Base-by-base conservation (phyloP, 2,888 invertebrate genomes). In the Gibbula magus region DNA sequence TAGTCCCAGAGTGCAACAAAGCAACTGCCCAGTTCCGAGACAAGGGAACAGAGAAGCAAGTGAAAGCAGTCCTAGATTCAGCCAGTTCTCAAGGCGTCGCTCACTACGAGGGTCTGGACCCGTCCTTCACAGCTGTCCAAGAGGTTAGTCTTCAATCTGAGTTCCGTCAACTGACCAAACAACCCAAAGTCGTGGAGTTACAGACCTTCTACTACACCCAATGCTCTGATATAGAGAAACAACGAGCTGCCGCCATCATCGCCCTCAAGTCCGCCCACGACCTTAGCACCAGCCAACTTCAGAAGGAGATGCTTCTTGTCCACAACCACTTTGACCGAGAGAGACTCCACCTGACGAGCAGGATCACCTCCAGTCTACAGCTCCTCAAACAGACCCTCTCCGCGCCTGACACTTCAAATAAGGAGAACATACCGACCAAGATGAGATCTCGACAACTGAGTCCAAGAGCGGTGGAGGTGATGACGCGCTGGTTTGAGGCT, bases 101-200 rank as follows among this genome's bases (percentile, higher is more conserved):
- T n/a, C 61, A 61, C 61, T 29, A 16, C 4, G 61, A 61, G 16
- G 16, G 29, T 0, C 67, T 86, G 5, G 86, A 88, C 61, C 84
- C 87, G 1, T 80, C 86, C n/a, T 53, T 85, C n/a, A 83, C 88
- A 7, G 86, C 89, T 0, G 88, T 89, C 7, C 90, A 90, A 83
- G 90, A 90, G 78, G 89, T 90, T 16, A 88, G 87, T 45, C 80
- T 91, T 8, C 89, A 88, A 81, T 88, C 89, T 0, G 90, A 91
- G 67, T 91, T 91, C 83, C 86, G 87, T 32, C 88, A 88, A 78
- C 73, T 91, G 2, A 77, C 86, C 4, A 83, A 82, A 18, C 87
- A 89, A 73, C 56, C 82, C 4, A 87, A 86, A 83, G 88, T 91
- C 13, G 52, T 81, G 0, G 88, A 91, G 82, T 82, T 91, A 20